These are phyloP conservation scores for Agelas oroides DNA, from an alignment of 37 sponge, comb jelly and placozoan species.

Conservation along the genomic window DNA sequence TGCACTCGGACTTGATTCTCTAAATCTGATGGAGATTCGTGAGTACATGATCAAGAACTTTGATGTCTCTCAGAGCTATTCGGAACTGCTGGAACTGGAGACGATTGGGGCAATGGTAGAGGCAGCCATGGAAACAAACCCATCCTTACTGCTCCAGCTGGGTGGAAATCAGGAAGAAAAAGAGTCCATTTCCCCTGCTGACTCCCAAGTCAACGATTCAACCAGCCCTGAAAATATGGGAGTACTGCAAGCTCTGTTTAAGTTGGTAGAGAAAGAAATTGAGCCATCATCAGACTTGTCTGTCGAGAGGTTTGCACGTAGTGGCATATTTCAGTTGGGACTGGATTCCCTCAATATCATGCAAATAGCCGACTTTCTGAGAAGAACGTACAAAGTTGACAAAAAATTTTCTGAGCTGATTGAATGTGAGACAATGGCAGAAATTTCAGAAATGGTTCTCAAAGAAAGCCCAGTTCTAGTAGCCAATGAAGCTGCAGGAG, in stretches of 20 bases:
- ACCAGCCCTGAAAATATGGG: too few species aligned
- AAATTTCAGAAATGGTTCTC: neutral
- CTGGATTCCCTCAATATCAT: conserved; percentile 14
- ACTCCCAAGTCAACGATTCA: too few species aligned
- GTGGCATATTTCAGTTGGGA: conserved; percentile 1
- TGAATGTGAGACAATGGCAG: neutral
- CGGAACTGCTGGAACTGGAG: neutral
- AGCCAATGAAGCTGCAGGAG: too few species aligned
- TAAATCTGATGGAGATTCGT: conserved; percentile 2
- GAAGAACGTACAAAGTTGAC: neutral
- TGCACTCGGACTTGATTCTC: conserved; percentile 1
- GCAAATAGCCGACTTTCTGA: conserved; percentile 3
- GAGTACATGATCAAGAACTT: neutral
- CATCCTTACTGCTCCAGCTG: too few species aligned
- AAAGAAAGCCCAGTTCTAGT: neutral
- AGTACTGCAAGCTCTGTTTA: too few species aligned
- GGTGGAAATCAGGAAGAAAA: too few species aligned
- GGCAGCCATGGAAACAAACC: neutral
- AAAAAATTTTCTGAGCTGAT: neutral
- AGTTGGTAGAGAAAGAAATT: too few species aligned
- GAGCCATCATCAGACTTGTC: neutral
- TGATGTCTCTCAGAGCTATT: neutral
- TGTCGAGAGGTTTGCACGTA: neutral
- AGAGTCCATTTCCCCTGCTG: too few species aligned
- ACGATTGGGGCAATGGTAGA: neutral